Evolutionary conservation across 2,888 invertebrate genomes (phyloP).

Genomic region (Sesamia inferens): DNA sequence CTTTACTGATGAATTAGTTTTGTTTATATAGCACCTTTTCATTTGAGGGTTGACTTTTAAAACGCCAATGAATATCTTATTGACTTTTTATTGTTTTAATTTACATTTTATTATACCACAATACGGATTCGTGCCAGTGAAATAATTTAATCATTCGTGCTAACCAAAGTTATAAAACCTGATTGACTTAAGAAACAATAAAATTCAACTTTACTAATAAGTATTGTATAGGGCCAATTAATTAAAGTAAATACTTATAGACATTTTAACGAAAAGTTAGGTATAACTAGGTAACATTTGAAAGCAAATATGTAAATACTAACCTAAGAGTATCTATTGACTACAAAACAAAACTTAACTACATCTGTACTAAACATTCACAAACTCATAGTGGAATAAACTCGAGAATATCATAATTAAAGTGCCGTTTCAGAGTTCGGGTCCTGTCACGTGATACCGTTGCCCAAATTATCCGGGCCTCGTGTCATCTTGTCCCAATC

Average conservation of each 20-base stretch:
- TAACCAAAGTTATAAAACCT: slow-evolving; percentile 33
- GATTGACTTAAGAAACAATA: slow-evolving; percentile 15
- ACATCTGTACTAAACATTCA: slow-evolving; percentile 61
- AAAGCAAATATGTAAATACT: neutral
- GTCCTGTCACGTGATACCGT: slow-evolving; percentile 88
- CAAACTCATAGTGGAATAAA: slow-evolving; percentile 71
- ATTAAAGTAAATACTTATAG: neutral
- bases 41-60: slow-evolving; percentile 79
- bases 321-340: slow-evolving; percentile 39
- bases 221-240: neutral
- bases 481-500: slow-evolving; percentile 90
- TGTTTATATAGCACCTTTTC: slow-evolving; percentile 80
- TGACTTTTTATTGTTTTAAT: slow-evolving; percentile 72
- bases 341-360: slow-evolving; percentile 55
- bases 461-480: slow-evolving; percentile 90
- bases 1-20: slow-evolving; percentile 81
- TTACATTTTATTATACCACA: slow-evolving; percentile 70
- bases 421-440: slow-evolving; percentile 86
- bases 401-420: slow-evolving; percentile 88
- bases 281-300: no score
- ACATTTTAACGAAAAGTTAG: no score
- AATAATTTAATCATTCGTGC: slow-evolving; percentile 55
- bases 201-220: neutral
- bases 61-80: slow-evolving; percentile 83
- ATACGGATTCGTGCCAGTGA: slow-evolving; percentile 55